Evolutionary conservation across 1,140 invertebrate genomes (phyloP), one percentile per base, ranked within the genome.

Genomic region (Zaprionus nigranus): DNA sequence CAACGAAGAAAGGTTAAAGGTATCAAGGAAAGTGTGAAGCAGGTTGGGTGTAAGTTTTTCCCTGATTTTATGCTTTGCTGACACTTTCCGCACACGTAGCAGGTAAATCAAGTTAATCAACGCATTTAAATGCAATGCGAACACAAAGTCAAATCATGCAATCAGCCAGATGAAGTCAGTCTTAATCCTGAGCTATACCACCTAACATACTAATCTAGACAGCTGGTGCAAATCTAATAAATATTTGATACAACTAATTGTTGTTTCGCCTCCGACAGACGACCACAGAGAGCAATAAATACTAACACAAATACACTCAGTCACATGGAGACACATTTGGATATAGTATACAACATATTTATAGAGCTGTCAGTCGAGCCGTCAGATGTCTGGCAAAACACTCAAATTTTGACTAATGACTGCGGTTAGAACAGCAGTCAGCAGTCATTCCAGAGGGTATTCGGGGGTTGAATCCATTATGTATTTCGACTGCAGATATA

Each of bases 41-140:
- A 46, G 40, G 0, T 9, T 46, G 5, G 7, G 20, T 4, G 15
- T 9, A 56, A 56, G 53, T 30, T 56, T 56, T 56, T 17, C 20
- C 5, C 3, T 51, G 9, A 51, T 24, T 24, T 51, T 26, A 26
- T 26, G 24, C 3, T 4, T 3, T 13, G 20, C 20, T 51, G 46
- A 24, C 20, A 51, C 46, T 5, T 24, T 22, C 5, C 3, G 26
- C 6, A 28, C 22, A 28, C 22, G 13, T 49, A 60, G 20, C 17
- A 17, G 28, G 34, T 62, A 80, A 82, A 69, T 86, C 68, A 70
- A 87, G 76, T 75, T 88, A 85, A 84, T 85, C 82, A 84, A 54
- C 78, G 67, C 66, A 75, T 83, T 66, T 84, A 82, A 77, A 86
- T 86, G 79, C 72, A 70, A 63, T 63, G 49, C 61, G 1, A 40